Conservation (phyloP, 2,888 invertebrate species). For the Pediacus dermestoides region DNA sequence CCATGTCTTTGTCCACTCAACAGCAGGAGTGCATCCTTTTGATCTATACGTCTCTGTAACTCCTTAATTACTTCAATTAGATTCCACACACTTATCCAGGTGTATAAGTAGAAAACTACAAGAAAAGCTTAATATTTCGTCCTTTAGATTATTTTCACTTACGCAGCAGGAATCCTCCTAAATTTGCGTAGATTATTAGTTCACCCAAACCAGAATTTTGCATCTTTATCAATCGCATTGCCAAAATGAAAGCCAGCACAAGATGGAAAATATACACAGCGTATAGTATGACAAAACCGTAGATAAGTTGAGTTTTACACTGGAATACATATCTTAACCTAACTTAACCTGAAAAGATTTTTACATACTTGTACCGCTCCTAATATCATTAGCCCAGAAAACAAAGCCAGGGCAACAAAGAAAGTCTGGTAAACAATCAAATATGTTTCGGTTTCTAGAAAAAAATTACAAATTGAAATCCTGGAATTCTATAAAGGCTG, state of each 20-base stretch:
- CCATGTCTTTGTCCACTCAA: no score
- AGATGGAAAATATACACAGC: background rate
- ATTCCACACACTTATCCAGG: background rate
- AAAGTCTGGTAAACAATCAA: no score
- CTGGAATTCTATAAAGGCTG: no score
- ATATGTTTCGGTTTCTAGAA: no score
- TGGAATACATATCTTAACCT: no score
- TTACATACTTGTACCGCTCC: no score
- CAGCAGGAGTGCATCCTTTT: no score
- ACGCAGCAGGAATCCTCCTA: background rate
- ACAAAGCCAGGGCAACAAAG: no score
- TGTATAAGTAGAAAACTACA: background rate
- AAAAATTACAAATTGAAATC: no score
- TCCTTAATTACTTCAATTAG: background rate
- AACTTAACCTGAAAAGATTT: no score
- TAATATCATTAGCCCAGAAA: no score
- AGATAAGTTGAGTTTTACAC: slow-evolving; percentile 3
- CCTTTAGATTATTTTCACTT: background rate
- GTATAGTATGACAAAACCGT: background rate
- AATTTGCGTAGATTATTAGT: slow-evolving; percentile 1
- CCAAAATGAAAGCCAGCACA: background rate
- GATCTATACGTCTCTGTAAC: no score
- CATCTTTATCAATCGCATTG: background rate
- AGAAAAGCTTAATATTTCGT: background rate
- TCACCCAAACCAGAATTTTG: background rate